A percentile compares a stretch with the other conserved stretches of the same genome.
These are phyloP conservation scores for Tipula unca DNA, from an alignment of 2,888 invertebrate species.

Conservation along the genomic window DNA sequence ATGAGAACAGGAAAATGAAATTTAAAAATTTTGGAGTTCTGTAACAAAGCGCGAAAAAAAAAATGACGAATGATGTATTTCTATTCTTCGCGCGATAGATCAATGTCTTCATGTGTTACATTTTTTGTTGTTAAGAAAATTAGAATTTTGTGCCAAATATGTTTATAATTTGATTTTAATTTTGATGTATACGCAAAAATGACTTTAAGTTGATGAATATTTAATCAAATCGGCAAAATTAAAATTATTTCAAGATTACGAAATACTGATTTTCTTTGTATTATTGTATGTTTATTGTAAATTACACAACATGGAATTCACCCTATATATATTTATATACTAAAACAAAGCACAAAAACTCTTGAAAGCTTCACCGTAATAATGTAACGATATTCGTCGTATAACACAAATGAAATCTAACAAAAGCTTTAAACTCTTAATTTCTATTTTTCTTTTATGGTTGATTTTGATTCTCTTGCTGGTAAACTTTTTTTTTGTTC, in stretches of 20 bases:
- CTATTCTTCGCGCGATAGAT: background rate
- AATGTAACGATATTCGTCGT: background rate
- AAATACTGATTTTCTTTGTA: background rate
- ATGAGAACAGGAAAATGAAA: background rate
- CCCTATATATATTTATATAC: too few species aligned
- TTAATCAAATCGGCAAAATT: background rate
- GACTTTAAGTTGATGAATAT: background rate
- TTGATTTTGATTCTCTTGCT: background rate
- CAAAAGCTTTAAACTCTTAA: slow-evolving; percentile 4
- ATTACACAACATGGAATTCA: background rate
- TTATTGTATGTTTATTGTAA: background rate
- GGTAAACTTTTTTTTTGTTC: background rate
- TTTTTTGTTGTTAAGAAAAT: background rate
- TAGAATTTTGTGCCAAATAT: background rate
- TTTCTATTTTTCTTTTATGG: background rate
- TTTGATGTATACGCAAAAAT: too few species aligned
- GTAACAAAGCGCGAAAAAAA: background rate
- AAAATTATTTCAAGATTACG: background rate
- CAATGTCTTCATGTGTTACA: background rate
- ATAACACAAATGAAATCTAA: background rate
- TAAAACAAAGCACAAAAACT: background rate
- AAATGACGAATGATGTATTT: background rate
- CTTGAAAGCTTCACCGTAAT: background rate
- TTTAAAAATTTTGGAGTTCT: background rate
- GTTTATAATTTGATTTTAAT: background rate